Evolutionary conservation across 2,797 vertebrate genomes (phyloP).

Genomic region (Malurus leucopterus): DNA sequence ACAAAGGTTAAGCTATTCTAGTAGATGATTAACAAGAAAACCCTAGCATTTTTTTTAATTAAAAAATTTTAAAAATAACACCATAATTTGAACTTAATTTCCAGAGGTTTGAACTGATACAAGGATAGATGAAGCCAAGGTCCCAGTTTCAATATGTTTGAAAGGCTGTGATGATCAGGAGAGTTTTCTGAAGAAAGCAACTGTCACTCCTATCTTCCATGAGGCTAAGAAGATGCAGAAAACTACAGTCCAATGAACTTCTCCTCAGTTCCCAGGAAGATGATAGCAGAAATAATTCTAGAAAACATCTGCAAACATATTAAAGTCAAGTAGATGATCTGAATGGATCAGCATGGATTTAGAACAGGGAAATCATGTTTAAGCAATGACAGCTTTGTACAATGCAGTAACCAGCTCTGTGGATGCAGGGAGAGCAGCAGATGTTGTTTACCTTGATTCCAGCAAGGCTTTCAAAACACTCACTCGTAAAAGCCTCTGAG

Average conservation of each 20-base stretch:
- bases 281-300: neutral
- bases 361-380: neutral
- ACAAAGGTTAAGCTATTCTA: neutral
- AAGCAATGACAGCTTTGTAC: neutral
- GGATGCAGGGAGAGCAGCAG: slow-evolving; percentile 1
- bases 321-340: neutral
- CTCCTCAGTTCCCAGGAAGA: neutral
- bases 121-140: neutral
- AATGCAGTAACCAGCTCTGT: neutral
- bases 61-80: neutral
- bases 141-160: neutral
- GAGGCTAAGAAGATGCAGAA: neutral
- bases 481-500: slow-evolving; percentile 6
- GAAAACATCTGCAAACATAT: neutral
- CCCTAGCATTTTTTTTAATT: neutral
- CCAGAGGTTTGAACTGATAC: neutral
- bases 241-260: neutral
- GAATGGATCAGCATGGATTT: neutral
- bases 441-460: slow-evolving; percentile 41
- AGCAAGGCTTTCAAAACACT: slow-evolving; percentile 23
- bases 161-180: neutral
- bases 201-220: neutral
- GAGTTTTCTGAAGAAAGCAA: neutral
- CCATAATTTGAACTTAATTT: neutral
- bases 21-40: neutral